Evolutionary conservation across 1,140 invertebrate genomes (phyloP), one percentile per base, ranked within the genome.

Genomic region (Diuraphis noxia): DNA sequence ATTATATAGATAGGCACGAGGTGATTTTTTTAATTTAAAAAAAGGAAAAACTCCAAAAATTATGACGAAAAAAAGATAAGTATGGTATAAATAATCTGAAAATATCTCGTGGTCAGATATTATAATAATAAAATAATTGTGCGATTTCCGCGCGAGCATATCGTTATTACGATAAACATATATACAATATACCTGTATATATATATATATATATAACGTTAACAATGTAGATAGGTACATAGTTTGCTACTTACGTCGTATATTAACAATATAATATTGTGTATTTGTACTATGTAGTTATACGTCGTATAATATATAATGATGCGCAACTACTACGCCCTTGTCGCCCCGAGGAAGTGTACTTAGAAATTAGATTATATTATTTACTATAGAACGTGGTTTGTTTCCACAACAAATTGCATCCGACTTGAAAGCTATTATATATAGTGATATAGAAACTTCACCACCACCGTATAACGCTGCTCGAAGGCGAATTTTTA

Each of bases 321-420:
- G 72, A 38, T 38, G 79, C 36, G 38, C 17, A 81, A 23, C 21
- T 40, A 38, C 36, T 40, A 40, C 36, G 36, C 79, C 40, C 79
- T 81, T 38, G 79, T 81, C 36, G 79, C 79, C 79, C 21, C 38
- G 23, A 81, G 79, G 79, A 38, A 25, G 38, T 40, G 79, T 81
- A 72, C 56, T 72, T 72, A 72, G 56, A 34, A 72, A 72, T 72
- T 72, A 72, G 56, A 72, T 72, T 72, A 72, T 46, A 46, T 72
- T 46, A 46, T 72, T 72, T n/a, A 72, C 56, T n/a, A 49, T 49
- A 72, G 56, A 17, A 72, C 56, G 56, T 72, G 23, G 79, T 9
- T 40, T 81, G 81, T 84, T 84, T 41, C 25, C 30, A 84, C 81
- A 84, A 82, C 81, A 43, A 41, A 41, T 84, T n/a, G 81, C 40